Conservation (phyloP, 2,113 vertebrate species). For the Octodon degus region DNA sequence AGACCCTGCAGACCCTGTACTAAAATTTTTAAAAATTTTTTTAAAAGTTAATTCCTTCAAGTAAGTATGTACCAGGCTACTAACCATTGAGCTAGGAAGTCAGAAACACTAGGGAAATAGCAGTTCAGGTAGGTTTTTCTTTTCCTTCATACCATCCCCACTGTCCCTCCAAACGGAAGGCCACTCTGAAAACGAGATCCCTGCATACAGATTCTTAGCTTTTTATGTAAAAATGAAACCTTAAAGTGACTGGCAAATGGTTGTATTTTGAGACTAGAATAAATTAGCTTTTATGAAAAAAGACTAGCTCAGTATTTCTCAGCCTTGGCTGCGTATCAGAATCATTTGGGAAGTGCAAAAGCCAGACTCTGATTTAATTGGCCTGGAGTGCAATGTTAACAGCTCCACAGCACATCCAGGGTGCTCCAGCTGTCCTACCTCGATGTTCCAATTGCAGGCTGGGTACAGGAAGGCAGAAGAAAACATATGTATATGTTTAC, state of each 20-base stretch:
- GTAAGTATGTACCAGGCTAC: background rate
- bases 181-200: background rate
- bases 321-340: background rate
- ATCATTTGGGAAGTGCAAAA: slow-evolving; percentile 3
- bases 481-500: background rate
- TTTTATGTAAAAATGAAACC: background rate
- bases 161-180: background rate
- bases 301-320: background rate
- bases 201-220: background rate
- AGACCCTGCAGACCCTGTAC: too few species aligned
- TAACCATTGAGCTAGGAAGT: background rate
- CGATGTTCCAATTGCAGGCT: background rate
- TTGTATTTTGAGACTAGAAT: background rate
- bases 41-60: background rate
- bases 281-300: slow-evolving; percentile 23
- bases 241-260: background rate
- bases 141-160: background rate
- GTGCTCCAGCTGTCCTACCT: background rate
- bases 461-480: background rate
- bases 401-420: background rate
- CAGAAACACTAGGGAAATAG: background rate
- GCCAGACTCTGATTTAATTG: background rate
- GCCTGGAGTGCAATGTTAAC: background rate
- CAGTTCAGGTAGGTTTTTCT: slow-evolving; percentile 7
- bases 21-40: too few species aligned